phyloP scores from a whole-genome alignment of 2,888 invertebrate genomes.

The Aleiodes testaceus region DNA sequence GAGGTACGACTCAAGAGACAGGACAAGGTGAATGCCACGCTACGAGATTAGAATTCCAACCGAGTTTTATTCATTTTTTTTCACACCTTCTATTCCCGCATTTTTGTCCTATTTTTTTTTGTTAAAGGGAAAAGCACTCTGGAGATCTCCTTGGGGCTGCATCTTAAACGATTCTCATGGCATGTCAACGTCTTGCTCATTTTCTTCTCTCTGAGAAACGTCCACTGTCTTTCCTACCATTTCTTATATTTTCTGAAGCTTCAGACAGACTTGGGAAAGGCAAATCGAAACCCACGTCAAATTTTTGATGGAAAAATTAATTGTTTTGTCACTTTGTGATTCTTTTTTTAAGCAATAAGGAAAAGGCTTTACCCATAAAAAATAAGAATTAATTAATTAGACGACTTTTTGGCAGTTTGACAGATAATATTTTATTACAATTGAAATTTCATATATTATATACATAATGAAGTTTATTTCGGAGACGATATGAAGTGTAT shows the following conservation, averaged over 20 bases:
- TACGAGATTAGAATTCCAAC: constrained; percentile 65
- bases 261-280: constrained; percentile 33
- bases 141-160: constrained; percentile 60
- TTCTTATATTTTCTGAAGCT: constrained; percentile 29
- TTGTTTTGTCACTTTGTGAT: no score
- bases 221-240: constrained; percentile 7
- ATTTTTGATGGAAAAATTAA: no score
- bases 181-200: constrained; percentile 44
- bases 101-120: constrained; percentile 18
- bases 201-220: constrained; percentile 23
- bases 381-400: no score
- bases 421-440: constrained; percentile 70
- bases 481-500: constrained; percentile 67
- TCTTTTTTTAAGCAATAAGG: no score
- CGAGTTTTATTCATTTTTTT: constrained; percentile 62
- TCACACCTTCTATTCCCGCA: constrained; percentile 8
- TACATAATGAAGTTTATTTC: constrained; percentile 65
- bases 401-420: constrained; percentile 56
- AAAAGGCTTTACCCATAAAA: no score
- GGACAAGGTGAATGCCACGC: constrained; percentile 48
- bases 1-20: constrained; percentile 41
- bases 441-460: constrained; percentile 67
- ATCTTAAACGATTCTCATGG: constrained; percentile 64
- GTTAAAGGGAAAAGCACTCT: constrained; percentile 54
- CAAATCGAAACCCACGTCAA: background rate